A percentile compares a stretch with the other conserved stretches of the same genome.
These are phyloP conservation scores for Unio pictorum DNA, from an alignment of 2,888 invertebrate genomes.

Conservation along the genomic window DNA sequence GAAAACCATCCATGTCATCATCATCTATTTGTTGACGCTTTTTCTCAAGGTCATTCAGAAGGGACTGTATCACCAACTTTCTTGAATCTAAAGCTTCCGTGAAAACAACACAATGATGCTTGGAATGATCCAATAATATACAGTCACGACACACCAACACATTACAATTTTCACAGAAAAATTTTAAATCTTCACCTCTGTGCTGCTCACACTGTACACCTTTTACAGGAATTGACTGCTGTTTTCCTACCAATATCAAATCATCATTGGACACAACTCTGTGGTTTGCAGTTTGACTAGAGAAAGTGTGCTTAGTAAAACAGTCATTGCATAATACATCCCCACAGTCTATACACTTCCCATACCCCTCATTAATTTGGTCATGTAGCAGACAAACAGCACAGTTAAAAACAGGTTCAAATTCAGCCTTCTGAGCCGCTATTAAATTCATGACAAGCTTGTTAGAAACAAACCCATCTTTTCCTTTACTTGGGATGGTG, in stretches of 20 bases:
- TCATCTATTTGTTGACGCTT: conserved; percentile 1
- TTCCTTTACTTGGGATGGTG: neutral
- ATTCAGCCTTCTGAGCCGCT: neutral
- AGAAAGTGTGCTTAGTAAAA: conserved; percentile 39
- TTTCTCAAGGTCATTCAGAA: neutral
- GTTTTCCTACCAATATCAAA: neutral
- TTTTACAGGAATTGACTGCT: no score
- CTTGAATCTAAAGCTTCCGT: conserved; percentile 1
- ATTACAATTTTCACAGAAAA: conserved; percentile 32
- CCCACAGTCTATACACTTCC: conserved; percentile 36
- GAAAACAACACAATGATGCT: conserved; percentile 8
- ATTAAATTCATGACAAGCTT: conserved; percentile 10
- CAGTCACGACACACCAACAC: conserved; percentile 32
- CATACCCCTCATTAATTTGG: conserved; percentile 6
- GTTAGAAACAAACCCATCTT: no score
- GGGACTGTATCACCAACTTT: no score
- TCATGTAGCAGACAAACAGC: conserved; percentile 25
- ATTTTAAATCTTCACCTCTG: conserved; percentile 15
- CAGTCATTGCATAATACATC: conserved; percentile 39
- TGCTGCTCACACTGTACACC: conserved; percentile 6
- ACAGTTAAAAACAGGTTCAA: conserved; percentile 6
- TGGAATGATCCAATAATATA: conserved; percentile 24
- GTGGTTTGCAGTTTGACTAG: conserved; percentile 36
- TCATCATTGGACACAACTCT: conserved; percentile 26
- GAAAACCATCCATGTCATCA: conserved; percentile 9